phyloP scores from a whole-genome alignment of 2,113 vertebrate species.

The Thamnophis sirtalis region DNA sequence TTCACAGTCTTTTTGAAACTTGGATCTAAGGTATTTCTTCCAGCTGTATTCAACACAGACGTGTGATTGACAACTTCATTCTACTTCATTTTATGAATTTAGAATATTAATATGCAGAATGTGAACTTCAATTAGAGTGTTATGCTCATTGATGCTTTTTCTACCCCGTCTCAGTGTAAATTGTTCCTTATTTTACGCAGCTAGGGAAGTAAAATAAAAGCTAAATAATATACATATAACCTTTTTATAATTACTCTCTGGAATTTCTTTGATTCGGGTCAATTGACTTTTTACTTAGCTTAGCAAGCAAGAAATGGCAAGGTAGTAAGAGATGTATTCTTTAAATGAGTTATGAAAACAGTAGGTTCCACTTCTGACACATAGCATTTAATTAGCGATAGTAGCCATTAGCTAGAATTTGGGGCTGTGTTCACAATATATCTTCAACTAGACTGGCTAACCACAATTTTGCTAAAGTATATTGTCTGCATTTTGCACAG shows the following conservation, averaged over 20 bases:
- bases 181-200: not conserved
- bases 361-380: not conserved
- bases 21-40: not conserved
- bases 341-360: not conserved
- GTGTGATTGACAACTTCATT: not conserved
- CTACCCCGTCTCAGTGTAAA: not conserved
- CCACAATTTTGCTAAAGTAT: not conserved
- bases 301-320: not conserved
- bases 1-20: not conserved
- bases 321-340: not conserved
- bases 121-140: not conserved
- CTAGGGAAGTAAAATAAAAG: not conserved
- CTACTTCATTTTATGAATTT: not conserved
- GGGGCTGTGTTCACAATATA: not conserved
- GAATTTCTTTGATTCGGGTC: not conserved
- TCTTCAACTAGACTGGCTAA: not conserved
- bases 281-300: not conserved
- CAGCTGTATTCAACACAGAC: not conserved
- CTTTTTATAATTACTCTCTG: not conserved
- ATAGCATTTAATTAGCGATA: not conserved
- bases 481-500: not conserved
- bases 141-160: not conserved
- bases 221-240: not conserved
- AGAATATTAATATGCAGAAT: not conserved
- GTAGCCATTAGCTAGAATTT: not conserved